Conservation (phyloP, 2,888 invertebrate genomes). For the Melinopterus prodromus region DNA sequence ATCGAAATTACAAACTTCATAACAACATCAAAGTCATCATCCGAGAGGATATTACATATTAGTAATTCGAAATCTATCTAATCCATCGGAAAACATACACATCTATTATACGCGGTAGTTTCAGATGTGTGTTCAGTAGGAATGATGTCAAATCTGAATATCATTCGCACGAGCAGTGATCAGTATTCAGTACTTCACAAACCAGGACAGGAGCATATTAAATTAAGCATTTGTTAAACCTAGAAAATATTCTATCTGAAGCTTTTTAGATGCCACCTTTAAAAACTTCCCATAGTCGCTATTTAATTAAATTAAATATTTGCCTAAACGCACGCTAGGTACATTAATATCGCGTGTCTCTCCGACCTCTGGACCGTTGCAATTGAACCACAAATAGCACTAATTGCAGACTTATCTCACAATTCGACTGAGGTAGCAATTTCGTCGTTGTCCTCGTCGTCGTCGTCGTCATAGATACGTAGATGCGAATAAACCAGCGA, state of each 20-base stretch:
- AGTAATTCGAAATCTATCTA: too few relatives aligned
- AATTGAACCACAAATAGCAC: neutral
- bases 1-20: too few relatives aligned
- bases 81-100: too few relatives aligned
- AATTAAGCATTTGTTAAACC: neutral
- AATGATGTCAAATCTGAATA: too few relatives aligned
- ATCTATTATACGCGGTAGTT: too few relatives aligned
- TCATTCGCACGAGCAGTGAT: too few relatives aligned
- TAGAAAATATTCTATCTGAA: neutral
- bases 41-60: too few relatives aligned
- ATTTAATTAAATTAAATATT: neutral
- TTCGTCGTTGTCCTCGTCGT: neutral
- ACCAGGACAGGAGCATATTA: neutral
- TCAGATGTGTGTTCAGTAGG: too few relatives aligned
- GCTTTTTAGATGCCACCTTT: neutral
- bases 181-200: too few relatives aligned
- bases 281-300: neutral
- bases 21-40: too few relatives aligned
- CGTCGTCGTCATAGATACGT: neutral
- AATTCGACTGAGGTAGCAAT: neutral
- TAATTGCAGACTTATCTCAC: neutral
- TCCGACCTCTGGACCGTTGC: neutral
- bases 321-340: neutral
- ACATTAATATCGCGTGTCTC: neutral
- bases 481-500: neutral